A percentile compares a stretch with the other conserved stretches of the same genome.
These are phyloP conservation scores for Phaedon cochleariae DNA, from an alignment of 2,888 invertebrate genomes.

Conservation along the genomic window DNA sequence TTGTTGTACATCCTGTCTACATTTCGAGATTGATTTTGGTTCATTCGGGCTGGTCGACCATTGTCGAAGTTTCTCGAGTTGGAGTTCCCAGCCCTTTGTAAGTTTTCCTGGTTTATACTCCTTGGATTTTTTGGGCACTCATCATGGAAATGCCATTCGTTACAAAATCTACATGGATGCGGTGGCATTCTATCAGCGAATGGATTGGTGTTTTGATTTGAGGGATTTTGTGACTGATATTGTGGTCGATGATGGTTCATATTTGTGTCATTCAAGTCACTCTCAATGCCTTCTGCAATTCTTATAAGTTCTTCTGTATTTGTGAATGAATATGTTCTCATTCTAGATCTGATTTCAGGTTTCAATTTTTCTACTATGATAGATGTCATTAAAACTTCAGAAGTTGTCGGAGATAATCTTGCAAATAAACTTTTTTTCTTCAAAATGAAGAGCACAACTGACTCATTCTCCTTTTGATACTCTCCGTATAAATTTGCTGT, in stretches of 20 bases:
- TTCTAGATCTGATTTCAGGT: constrained; percentile 2
- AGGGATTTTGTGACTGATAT: too few species aligned
- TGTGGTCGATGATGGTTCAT: not conserved
- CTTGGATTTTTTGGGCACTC: not conserved
- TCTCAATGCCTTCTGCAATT: not conserved
- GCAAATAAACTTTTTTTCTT: not conserved
- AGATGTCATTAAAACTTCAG: not conserved
- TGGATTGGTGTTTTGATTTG: not conserved
- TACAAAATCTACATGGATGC: not conserved
- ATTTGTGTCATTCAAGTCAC: not conserved
- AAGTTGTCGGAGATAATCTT: not conserved
- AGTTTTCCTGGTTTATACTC: too few species aligned
- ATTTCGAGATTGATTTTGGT: too few species aligned
- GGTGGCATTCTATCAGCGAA: not conserved
- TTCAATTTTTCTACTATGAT: not conserved
- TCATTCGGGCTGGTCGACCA: too few species aligned
- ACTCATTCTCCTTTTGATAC: not conserved
- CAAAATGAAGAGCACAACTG: not conserved
- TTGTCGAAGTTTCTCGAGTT: not conserved
- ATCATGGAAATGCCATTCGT: not conserved
- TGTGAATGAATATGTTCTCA: not conserved
- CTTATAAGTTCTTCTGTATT: not conserved
- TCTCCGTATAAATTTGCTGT: not conserved
- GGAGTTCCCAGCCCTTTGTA: too few species aligned
- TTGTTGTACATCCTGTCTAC: too few species aligned